phyloP scores from a whole-genome alignment of 1,140 invertebrate genomes.

The Tetramorium parvispinum region DNA sequence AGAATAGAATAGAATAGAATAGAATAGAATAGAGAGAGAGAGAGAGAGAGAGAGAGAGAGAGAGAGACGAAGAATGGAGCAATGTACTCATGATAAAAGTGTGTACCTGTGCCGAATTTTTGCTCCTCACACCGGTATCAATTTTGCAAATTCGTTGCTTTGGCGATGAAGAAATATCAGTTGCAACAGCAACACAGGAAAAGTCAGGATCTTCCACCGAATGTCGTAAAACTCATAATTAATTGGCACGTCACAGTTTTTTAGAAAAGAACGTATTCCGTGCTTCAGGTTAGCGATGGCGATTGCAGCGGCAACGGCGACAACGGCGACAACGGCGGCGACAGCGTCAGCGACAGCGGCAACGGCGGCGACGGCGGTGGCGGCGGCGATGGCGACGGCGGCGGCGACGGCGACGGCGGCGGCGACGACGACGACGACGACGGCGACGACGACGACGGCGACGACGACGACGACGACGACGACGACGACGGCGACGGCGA shows the following conservation, averaged over 20 bases:
- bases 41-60: background rate
- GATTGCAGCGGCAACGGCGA: background rate
- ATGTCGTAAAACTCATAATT: constrained; percentile 72
- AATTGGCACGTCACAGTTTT: constrained; percentile 59
- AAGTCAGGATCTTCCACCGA: constrained; percentile 69
- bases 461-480: background rate
- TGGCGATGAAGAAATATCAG: constrained; percentile 61
- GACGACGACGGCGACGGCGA: background rate
- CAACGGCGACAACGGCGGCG: background rate
- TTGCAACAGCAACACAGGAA: constrained; percentile 58
- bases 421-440: background rate
- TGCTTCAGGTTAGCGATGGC: constrained; percentile 22
- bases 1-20: background rate
- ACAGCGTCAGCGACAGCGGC: too few relatives aligned
- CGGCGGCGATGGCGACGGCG: too few relatives aligned
- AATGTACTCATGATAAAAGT: constrained; percentile 13
- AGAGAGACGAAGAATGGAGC: constrained; percentile 17
- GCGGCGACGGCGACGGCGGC: background rate
- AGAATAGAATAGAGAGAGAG: background rate
- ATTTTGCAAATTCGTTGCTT: constrained; percentile 63
- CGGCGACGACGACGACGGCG: background rate
- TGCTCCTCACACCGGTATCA: constrained; percentile 57
- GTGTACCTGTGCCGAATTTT: constrained; percentile 68
- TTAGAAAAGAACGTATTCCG: constrained; percentile 31
- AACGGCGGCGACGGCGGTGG: too few relatives aligned